Conservation (phyloP, 2,888 invertebrate genomes). For the Crepidodera aurea region DNA sequence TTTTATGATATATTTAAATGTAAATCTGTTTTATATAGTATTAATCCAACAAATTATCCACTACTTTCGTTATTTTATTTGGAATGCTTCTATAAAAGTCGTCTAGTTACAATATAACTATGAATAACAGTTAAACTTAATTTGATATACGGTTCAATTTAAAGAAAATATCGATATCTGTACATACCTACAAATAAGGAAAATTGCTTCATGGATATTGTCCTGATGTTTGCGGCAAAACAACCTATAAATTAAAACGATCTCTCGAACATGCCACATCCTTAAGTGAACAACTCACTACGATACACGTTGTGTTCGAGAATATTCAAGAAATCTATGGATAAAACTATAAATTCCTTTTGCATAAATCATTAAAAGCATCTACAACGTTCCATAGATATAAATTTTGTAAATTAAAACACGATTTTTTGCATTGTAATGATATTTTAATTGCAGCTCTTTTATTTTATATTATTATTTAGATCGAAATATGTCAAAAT, state of each 20-base stretch:
- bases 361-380: not conserved
- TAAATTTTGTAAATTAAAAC: not conserved
- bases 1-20: too few relatives aligned
- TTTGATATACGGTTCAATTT: too few relatives aligned
- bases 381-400: constrained; percentile 11
- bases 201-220: not conserved
- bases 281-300: constrained; percentile 10
- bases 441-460: too few relatives aligned
- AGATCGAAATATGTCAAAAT: too few relatives aligned
- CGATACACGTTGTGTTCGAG: not conserved
- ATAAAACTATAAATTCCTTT: constrained; percentile 6
- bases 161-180: too few relatives aligned
- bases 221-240: not conserved
- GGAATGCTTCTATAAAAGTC: too few relatives aligned
- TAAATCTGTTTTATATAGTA: too few relatives aligned
- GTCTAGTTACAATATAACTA: too few relatives aligned
- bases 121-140: too few relatives aligned
- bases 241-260: constrained; percentile 4
- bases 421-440: constrained; percentile 4
- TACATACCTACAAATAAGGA: not conserved
- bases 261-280: constrained; percentile 10
- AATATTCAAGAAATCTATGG: constrained; percentile 2
- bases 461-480: too few relatives aligned
- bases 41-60: too few relatives aligned
- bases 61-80: too few relatives aligned